Conservation (phyloP, 2,797 vertebrate species). For the Pterois miles region DNA sequence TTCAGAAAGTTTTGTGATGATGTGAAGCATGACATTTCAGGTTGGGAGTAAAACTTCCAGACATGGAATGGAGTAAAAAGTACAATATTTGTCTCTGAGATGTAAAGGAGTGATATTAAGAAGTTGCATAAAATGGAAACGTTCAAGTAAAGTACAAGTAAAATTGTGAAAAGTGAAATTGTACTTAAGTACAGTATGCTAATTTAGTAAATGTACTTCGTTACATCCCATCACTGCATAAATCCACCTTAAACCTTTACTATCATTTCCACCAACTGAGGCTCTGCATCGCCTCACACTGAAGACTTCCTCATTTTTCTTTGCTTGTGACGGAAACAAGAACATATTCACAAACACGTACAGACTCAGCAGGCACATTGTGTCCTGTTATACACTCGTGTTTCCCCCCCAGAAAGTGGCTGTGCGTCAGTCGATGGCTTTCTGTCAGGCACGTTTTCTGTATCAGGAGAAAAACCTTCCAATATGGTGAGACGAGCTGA, state of each 20-base stretch:
- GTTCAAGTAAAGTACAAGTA: background rate
- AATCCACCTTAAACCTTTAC: slow-evolving; percentile 9
- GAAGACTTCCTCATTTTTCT: background rate
- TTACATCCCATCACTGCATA: background rate
- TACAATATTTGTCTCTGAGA: background rate
- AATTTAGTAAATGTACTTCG: background rate
- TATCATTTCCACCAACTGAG: background rate
- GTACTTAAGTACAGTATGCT: background rate
- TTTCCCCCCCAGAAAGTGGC: slow-evolving; percentile 9
- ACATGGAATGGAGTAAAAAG: background rate
- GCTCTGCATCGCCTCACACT: background rate
- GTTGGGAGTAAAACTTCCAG: slow-evolving; percentile 1
- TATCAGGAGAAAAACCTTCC: slow-evolving; percentile 23
- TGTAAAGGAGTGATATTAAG: background rate
- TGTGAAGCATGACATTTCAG: slow-evolving; percentile 23
- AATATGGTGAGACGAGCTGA: slow-evolving; percentile 9
- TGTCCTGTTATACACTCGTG: background rate
- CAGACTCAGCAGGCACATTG: slow-evolving; percentile 7
- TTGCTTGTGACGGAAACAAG: slow-evolving; percentile 14
- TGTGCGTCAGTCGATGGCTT: slow-evolving; percentile 9
- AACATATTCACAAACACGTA: slow-evolving; percentile 19
- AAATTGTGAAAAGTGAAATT: too few relatives aligned
- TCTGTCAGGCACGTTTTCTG: slow-evolving; percentile 35
- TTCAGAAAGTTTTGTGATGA: background rate
- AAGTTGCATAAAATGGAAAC: background rate